Conservation (phyloP, 2,797 vertebrate species). For the Acestrorhynchus altus region DNA sequence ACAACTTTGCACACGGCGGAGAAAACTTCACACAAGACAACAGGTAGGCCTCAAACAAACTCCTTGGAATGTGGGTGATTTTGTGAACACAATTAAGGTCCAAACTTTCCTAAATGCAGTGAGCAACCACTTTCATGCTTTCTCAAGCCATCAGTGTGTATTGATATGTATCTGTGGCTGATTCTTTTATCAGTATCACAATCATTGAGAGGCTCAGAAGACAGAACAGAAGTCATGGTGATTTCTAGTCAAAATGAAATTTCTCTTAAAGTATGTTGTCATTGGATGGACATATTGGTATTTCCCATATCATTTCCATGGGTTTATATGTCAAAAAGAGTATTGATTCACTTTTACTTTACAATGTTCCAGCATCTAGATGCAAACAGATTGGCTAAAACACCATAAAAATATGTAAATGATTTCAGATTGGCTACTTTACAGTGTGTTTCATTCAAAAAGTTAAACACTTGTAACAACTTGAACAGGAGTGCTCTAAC, state of each 20-base stretch:
- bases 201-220: neutral
- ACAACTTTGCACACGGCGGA: constrained; percentile 37
- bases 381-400: no score
- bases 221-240: neutral
- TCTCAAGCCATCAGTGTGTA: neutral
- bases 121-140: neutral
- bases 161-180: neutral
- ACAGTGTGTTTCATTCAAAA: no score
- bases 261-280: neutral
- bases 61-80: neutral
- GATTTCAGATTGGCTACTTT: no score
- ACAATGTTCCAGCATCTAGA: no score
- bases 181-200: neutral
- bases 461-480: no score
- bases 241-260: neutral
- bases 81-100: neutral
- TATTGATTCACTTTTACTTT: no score
- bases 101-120: no score
- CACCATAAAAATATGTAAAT: no score
- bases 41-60: constrained; percentile 36
- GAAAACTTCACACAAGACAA: constrained; percentile 13
- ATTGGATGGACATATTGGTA: no score
- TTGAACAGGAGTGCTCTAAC: no score
- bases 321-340: no score
- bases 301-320: no score